phyloP scores from a whole-genome alignment of 2,797 vertebrate genomes.

The Cirrhinus mrigala region DNA sequence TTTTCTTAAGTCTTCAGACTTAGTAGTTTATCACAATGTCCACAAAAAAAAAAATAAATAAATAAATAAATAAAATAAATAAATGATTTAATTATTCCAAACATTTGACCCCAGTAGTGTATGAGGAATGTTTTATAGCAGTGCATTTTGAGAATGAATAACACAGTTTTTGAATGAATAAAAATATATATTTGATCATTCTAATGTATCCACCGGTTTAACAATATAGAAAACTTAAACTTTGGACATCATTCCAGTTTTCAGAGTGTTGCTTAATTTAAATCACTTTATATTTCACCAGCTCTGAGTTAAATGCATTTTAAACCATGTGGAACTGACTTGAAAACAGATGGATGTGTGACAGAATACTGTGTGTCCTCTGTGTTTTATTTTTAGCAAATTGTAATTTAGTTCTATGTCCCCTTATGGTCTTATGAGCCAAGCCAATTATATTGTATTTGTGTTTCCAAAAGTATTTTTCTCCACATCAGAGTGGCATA shows the following conservation, averaged over 20 bases:
- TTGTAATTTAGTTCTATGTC: background rate
- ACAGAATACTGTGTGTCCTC: background rate
- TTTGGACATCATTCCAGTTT: no score
- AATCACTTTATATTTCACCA: no score
- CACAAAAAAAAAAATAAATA: background rate
- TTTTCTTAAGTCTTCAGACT: no score
- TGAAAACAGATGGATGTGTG: background rate
- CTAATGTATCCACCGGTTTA: no score
- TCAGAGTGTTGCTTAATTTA: no score
- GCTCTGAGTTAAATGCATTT: no score
- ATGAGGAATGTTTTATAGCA: no score
- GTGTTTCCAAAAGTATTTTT: background rate
- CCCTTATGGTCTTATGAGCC: no score
- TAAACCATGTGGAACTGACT: no score
- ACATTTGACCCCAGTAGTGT: no score
- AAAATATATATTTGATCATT: background rate
- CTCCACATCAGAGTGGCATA: background rate
- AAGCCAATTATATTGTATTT: background rate
- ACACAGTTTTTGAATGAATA: background rate
- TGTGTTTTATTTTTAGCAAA: background rate
- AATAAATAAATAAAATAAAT: background rate
- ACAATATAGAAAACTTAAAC: no score
- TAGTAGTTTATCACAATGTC: background rate
- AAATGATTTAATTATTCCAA: background rate
- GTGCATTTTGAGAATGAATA: background rate